Evolutionary conservation across 2,113 vertebrate genomes (phyloP).

Genomic region (Rattus rattus): DNA sequence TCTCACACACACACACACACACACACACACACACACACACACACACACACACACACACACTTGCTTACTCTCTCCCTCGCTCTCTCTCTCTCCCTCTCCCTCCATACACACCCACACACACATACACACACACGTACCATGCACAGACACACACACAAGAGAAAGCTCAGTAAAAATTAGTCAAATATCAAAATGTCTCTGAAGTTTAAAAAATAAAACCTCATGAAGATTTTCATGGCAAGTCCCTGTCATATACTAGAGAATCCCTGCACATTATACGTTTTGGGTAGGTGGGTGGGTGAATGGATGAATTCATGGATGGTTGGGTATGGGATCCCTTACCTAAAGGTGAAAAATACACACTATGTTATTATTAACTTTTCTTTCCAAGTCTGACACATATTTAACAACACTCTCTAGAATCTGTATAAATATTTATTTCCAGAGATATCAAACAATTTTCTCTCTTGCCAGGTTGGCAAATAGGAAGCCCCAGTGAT

Average conservation of each 20-base stretch:
- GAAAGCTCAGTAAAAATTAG: not conserved
- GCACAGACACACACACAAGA: not conserved
- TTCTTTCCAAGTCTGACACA: not conserved
- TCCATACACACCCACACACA: too few species aligned
- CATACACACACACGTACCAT: not conserved
- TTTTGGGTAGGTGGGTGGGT: not conserved
- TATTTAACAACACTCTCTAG: not conserved
- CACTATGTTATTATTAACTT: not conserved
- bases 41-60: not conserved
- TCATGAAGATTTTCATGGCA: conserved; percentile 4
- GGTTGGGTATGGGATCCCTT: not conserved
- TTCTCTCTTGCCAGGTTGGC: not conserved
- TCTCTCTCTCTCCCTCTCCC: not conserved
- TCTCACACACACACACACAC: not conserved
- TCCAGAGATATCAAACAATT: not conserved
- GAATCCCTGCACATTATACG: not conserved
- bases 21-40: not conserved
- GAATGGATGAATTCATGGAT: not conserved
- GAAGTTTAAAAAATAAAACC: not conserved
- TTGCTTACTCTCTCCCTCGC: not conserved
- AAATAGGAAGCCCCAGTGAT: not conserved
- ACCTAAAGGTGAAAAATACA: not conserved
- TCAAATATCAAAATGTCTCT: conserved; percentile 5
- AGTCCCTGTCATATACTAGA: not conserved
- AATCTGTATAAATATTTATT: not conserved